These are phyloP conservation scores for Cheilosia urbana DNA, from an alignment of 2,888 invertebrate species.

Conservation along the genomic window DNA sequence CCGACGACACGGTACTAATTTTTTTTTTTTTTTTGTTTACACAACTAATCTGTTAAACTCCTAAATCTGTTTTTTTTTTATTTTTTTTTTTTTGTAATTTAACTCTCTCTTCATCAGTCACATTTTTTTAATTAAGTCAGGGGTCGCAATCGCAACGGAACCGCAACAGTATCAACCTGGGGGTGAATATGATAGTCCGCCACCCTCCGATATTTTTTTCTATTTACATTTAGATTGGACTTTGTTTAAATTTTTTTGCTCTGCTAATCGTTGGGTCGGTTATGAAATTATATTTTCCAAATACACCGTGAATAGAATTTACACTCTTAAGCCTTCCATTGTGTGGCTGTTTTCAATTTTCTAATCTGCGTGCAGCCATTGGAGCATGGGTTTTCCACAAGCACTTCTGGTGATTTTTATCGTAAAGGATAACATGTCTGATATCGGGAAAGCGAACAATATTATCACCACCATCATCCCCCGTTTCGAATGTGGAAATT, in stretches of 20 bases:
- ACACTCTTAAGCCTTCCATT: slow-evolving; percentile 62
- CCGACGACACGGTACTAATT: neutral
- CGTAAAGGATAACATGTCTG: slow-evolving; percentile 49
- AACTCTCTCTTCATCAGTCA: neutral
- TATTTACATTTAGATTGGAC: slow-evolving; percentile 58
- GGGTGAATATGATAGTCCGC: slow-evolving; percentile 53
- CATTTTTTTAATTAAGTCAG: slow-evolving; percentile 2
- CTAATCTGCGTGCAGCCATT: slow-evolving; percentile 46
- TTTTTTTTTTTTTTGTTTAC: slow-evolving; percentile 33
- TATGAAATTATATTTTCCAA: slow-evolving; percentile 61
- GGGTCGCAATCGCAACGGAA: neutral
- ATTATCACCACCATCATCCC: slow-evolving; percentile 22
- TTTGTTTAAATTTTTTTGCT: slow-evolving; percentile 23
- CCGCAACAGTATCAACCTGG: slow-evolving; percentile 24
- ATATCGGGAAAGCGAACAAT: slow-evolving; percentile 33
- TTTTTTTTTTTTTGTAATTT: slow-evolving; percentile 30
- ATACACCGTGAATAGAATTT: slow-evolving; percentile 35
- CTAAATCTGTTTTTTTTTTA: slow-evolving; percentile 27
- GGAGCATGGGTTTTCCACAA: slow-evolving; percentile 40
- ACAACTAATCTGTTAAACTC: slow-evolving; percentile 53
- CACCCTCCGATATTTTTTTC: slow-evolving; percentile 48
- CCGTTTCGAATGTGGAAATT: slow-evolving; percentile 14
- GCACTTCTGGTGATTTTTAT: slow-evolving; percentile 55
- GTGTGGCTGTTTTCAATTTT: slow-evolving; percentile 21
- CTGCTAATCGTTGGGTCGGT: slow-evolving; percentile 39